Conservation (phyloP, 2,113 vertebrate genomes). For the Crotalus viridis region DNA sequence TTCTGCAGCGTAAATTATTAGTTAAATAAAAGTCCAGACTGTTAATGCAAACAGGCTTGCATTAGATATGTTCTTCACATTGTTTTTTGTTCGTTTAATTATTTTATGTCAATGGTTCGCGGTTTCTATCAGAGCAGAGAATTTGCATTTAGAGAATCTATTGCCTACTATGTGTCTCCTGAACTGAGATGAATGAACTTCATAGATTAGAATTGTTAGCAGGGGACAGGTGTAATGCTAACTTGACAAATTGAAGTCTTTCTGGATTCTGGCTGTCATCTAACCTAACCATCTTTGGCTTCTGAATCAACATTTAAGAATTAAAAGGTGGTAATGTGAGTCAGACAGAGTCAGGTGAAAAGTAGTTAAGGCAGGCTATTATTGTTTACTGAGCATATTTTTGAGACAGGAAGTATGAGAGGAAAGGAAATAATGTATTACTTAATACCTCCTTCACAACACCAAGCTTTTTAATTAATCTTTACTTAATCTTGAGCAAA, state of each 20-base stretch:
- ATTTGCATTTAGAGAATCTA: conserved; percentile 12
- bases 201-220: conserved; percentile 5
- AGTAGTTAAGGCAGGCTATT: neutral
- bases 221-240: neutral
- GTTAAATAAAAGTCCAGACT: conserved; percentile 20
- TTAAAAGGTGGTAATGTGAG: neutral
- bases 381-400: neutral
- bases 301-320: neutral
- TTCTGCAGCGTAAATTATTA: conserved; percentile 29
- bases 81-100: conserved; percentile 35
- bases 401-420: too few species aligned
- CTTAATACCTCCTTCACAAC: neutral
- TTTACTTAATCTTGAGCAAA: neutral
- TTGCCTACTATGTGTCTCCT: neutral
- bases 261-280: neutral
- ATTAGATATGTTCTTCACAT: conserved; percentile 15
- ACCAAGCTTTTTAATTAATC: neutral
- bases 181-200: neutral
- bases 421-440: neutral
- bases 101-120: conserved; percentile 16
- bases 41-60: conserved; percentile 13
- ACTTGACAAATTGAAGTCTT: neutral
- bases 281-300: neutral
- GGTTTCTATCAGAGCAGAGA: neutral
- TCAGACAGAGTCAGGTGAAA: neutral